Base-by-base conservation (phyloP, 2,888 invertebrate species). In the Zele albiditarsus region DNA sequence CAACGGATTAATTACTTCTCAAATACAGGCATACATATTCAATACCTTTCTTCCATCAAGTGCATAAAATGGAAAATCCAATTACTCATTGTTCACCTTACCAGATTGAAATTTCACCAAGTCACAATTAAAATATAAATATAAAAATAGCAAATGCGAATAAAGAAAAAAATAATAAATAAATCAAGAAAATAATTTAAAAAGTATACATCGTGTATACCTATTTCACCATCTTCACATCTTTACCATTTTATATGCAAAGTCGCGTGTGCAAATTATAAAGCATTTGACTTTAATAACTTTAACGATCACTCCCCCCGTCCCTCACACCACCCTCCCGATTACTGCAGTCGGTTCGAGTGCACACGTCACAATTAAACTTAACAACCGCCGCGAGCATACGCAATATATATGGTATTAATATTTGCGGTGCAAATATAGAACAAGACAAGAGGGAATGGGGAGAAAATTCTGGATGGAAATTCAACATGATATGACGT, bases 351-450 rank as follows among this genome's bases (percentile, higher is more conserved):
- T 73, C 68, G 67, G 73, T 78, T 78, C 67, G 73, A 73, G 75
- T 77, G 73, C 80, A 79, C 77, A 79, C 78, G 77, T 81, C 75
- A 81, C 80, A 82, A 80, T 82, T 81, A 82, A 82, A 81, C 78
- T 80, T 80, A 80, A 82, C 80, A 80, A 81, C 80, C 77, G 71
- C 73, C 79, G 73, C 71, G 67, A 73, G 75, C 63, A 77, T 74
- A 60, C 66, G 63, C 74, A 67, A 60, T 68, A 57, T 68, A 57
- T 68, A 67, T 80, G 74, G 42, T 57, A 74, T 74, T 49, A 62
- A 65, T 67, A 71, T 78, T 73, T 38, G 42, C 65, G 42, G 49
- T 28, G 68, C 38, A 46, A 60, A 57, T 71, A 70, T 71, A 58
- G 57, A 70, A 71, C 67, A 57, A 73, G 28, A 72, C 70, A 73